Conservation (phyloP, 2,888 invertebrate genomes). For the Drosophila planitibia region DNA sequence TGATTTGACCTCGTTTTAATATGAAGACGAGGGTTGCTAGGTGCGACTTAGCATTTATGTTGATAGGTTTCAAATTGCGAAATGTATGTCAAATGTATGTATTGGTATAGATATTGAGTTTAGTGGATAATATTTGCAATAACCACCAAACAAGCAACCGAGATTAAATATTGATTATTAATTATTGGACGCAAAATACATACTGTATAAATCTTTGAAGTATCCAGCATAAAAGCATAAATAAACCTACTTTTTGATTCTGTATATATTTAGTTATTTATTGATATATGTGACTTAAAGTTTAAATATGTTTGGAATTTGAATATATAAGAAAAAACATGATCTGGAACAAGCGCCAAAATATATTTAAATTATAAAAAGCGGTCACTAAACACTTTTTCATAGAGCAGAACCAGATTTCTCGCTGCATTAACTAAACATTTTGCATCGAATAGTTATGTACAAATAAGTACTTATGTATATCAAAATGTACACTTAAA, state of each 20-base stretch:
- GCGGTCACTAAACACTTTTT: too few relatives aligned
- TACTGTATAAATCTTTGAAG: not conserved
- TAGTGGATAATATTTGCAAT: not conserved
- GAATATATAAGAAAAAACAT: rapidly evolving
- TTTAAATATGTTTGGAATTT: not conserved
- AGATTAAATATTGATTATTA: not conserved
- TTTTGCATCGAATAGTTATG: not conserved
- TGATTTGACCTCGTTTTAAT: not conserved
- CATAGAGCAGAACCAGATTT: too few relatives aligned
- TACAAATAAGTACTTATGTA: not conserved
- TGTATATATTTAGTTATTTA: too few relatives aligned
- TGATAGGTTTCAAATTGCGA: not conserved
- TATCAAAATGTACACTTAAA: not conserved
- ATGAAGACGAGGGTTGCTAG: not conserved
- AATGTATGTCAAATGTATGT: not conserved
- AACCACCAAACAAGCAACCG: not conserved
- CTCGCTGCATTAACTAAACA: not conserved
- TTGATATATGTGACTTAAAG: not conserved
- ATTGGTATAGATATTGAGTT: not conserved
- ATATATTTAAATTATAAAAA: not conserved
- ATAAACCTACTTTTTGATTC: not conserved
- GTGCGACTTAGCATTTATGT: not conserved
- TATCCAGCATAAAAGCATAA: not conserved
- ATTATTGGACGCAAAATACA: too few relatives aligned
- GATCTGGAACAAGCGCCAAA: not conserved